Percentiles rank a stretch among this genome's conserved stretches.
Conservation (phyloP, 92 coral and sea anemone species). For the Montipora capitata region DNA sequence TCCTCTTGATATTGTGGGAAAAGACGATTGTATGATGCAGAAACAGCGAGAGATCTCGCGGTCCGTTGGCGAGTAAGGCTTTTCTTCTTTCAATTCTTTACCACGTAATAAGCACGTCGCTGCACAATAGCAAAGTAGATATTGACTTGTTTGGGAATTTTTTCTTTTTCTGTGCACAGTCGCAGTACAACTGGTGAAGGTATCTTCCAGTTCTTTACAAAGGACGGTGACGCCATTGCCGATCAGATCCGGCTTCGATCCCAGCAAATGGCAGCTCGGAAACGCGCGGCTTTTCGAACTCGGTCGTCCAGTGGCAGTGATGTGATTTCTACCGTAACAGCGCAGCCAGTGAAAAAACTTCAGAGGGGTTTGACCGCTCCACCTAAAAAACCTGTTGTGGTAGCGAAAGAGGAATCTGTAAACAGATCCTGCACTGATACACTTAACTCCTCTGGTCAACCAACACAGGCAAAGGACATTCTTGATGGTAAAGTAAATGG, state of each 20-base stretch:
- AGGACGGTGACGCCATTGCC: constrained; percentile 77
- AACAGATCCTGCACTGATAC: constrained; percentile 19
- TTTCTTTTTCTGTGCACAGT: constrained; percentile 38
- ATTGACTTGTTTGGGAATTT: too few species aligned
- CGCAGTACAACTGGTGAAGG: constrained; percentile 91
- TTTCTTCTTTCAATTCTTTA: too few species aligned
- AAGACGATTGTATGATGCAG: too few species aligned
- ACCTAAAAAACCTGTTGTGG: not conserved
- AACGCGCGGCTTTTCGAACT: constrained; percentile 63
- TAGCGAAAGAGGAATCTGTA: not conserved
- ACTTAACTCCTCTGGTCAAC: not conserved
- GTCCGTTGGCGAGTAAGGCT: too few species aligned
- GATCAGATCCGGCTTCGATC: constrained; percentile 75
- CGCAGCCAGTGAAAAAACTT: not conserved
- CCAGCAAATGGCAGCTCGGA: constrained; percentile 62
- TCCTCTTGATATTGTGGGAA: too few species aligned
- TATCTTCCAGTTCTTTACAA: constrained; percentile 85
- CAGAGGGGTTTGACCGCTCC: constrained; percentile 38
- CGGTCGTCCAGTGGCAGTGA: constrained; percentile 4
- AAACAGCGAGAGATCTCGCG: too few species aligned
- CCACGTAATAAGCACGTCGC: too few species aligned
- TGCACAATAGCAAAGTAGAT: too few species aligned
- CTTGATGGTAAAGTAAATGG: not conserved
- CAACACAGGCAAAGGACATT: not conserved
- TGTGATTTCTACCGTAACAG: constrained; percentile 8